Base-by-base conservation (phyloP, 1,140 invertebrate species). In the Drosophila leontia region DNA sequence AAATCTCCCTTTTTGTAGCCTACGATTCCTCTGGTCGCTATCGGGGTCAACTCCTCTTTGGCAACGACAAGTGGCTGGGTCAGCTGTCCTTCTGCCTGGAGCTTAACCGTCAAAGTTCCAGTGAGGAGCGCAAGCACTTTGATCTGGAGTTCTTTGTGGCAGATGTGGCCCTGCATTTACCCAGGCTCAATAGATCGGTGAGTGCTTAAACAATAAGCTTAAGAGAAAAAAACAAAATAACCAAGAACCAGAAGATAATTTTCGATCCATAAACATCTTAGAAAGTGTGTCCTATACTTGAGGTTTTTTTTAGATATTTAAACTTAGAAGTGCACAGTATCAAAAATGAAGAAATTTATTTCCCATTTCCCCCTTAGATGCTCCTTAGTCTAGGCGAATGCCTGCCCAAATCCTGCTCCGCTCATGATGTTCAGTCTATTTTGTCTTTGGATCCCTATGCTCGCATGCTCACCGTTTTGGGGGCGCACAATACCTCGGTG, bases 1-100 rank as follows among this genome's bases (percentile, higher is more conserved):
- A 8, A 32, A 34, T 34, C 9, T 11, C 34, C 7, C 55, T 34
- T 5, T 11, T 64, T 58, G 0, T 55, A 97, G 96, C 97, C 92
- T 96, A 94, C 57, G 97, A 97, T 87, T 95, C 96, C 3, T 97
- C 96, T 26, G 97, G 96, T n/a, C 95, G 96, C 55, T 97, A 97
- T 92, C 95, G 95, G 3, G 95, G 96, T 2, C 96, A 96, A 79
- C 95, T 97, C 75, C 94, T 97, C 80, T 97, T 97, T 79, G 97
- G 96, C 8, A 97, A 97, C 87, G 95, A 96, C 80, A 97, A 96
- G 92, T 97, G 96, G 96, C 92, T 97, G 51, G 97, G 97, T 2
- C 97, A 96, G 34, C 70, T 91, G 3, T 55, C 55, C 41, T 92
- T 91, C 34, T 93, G 92, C 44, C 62, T 85, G 39, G 92, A 93